Evolutionary conservation across 2,797 vertebrate genomes (phyloP), one percentile per base, ranked within the genome.

Genomic region (Pampus argenteus): DNA sequence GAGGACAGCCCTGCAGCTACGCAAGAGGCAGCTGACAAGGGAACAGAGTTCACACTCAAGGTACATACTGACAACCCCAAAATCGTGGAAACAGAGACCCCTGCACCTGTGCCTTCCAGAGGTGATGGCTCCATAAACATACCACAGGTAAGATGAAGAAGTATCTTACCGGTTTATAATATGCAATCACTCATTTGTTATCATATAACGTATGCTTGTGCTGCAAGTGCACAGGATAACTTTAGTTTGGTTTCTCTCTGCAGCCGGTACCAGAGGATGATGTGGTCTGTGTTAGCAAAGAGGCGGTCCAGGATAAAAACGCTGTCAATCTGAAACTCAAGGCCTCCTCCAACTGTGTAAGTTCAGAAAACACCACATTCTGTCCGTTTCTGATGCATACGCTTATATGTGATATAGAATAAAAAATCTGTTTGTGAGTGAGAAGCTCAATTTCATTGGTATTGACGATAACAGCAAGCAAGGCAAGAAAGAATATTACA

Each of bases 291-390:
- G 93, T 94, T 50, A 79, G 64, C 69, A 90, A 93, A 81, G 90
- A 91, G 42, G 84, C 70, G 0, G 75, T 92, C 28, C 83, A 80
- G 77, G 77, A 91, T 82, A 94, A 88, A 88, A 88, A 91, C 0
- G 88, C 89, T 5, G 88, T 95, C 82, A 90, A 28, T 67, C 88
- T 95, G 51, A 93, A 89, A 63, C 91, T 95, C 31, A 91, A 88
- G 65, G 38, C 70, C 5, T 18, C 70, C 1, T 92, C 93, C 81
- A 91, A 5, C 60, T 95, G 94, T 81, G 94, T 95, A 88, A 94
- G 94, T 91, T 70, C 29, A 83, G 11, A 72, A 66, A 72, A 45
- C 56, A 55, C 4, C 3, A 20, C 8, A 1, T 20, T 31, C 6
- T 54, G 8, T 22, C 11, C 49, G 10, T n/a, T 34, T 52, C 15